Conservation (phyloP, 1,140 invertebrate species). For the Tyrophagus putrescentiae region DNA sequence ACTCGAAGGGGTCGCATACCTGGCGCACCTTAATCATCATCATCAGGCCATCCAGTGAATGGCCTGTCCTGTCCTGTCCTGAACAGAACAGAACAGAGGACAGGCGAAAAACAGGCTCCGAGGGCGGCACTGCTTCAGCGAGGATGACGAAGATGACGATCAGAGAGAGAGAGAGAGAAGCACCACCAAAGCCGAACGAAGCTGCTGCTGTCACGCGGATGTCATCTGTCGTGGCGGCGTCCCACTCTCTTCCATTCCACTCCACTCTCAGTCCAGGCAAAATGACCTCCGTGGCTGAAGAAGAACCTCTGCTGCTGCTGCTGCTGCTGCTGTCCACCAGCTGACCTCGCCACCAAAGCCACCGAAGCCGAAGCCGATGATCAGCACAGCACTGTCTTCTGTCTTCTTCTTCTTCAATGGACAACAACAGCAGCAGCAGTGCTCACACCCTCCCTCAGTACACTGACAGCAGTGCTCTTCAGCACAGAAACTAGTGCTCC, state of each 20-base stretch:
- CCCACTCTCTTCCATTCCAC: conserved; percentile 1
- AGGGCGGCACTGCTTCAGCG: conserved; percentile 13
- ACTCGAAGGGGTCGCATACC: conserved; percentile 13
- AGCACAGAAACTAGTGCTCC: not conserved
- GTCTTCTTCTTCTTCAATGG: too few species aligned
- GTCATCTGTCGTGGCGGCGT: conserved; percentile 15
- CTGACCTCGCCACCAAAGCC: conserved; percentile 15
- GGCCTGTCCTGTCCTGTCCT: too few species aligned
- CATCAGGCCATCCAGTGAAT: too few species aligned
- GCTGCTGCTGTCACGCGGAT: conserved; percentile 14
- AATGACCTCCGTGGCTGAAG: not conserved
- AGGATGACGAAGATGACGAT: too few species aligned
- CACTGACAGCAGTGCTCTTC: too few species aligned
- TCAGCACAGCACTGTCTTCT: too few species aligned
- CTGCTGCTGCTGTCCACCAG: conserved; percentile 12
- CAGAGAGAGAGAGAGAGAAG: too few species aligned
- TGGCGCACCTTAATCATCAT: conserved; percentile 8
- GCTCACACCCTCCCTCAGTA: conserved; percentile 7
- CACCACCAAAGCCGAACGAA: too few species aligned
- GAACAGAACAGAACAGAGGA: too few species aligned
- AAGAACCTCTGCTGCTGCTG: not conserved
- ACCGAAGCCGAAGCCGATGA: too few species aligned
- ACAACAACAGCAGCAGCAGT: not conserved
- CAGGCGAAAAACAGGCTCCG: not conserved
- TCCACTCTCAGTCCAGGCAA: too few species aligned